Evolutionary conservation across 2,113 vertebrate species (phyloP).

Genomic region (Vulpes lagopus): DNA sequence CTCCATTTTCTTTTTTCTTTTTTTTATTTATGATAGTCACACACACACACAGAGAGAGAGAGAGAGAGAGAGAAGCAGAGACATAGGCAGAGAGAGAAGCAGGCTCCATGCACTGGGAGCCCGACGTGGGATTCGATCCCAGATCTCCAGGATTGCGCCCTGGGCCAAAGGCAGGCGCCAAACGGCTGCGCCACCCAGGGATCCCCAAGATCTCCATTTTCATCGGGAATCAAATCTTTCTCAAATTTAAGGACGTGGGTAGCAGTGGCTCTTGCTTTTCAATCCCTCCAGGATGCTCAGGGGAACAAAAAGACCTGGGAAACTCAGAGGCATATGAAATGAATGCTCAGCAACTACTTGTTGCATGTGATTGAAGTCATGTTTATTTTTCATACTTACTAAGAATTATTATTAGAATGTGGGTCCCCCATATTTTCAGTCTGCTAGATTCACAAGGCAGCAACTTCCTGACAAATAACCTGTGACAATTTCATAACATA

Average conservation of each 20-base stretch:
- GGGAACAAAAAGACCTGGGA: background rate
- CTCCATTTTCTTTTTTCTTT: background rate
- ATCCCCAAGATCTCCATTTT: background rate
- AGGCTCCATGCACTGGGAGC: too few species aligned
- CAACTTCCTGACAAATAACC: constrained; percentile 65
- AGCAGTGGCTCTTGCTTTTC: background rate
- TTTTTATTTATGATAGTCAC: too few species aligned
- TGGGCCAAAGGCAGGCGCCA: too few species aligned
- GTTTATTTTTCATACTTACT: constrained; percentile 49
- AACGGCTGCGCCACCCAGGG: too few species aligned
- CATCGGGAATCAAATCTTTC: background rate
- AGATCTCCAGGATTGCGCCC: too few species aligned
- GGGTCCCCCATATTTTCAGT: constrained; percentile 31
- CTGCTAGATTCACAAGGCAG: constrained; percentile 1
- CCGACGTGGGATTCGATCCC: too few species aligned
- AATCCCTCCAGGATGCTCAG: background rate
- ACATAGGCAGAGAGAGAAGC: too few species aligned
- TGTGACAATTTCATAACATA: constrained; percentile 71
- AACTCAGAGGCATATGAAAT: background rate
- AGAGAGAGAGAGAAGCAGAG: too few species aligned
- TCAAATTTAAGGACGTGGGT: background rate
- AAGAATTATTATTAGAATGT: constrained; percentile 57
- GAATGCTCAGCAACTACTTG: background rate
- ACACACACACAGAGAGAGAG: too few species aligned
- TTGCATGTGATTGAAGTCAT: background rate